Conservation (phyloP, 2,113 vertebrate genomes). For the Craseonycteris thonglongyai region DNA sequence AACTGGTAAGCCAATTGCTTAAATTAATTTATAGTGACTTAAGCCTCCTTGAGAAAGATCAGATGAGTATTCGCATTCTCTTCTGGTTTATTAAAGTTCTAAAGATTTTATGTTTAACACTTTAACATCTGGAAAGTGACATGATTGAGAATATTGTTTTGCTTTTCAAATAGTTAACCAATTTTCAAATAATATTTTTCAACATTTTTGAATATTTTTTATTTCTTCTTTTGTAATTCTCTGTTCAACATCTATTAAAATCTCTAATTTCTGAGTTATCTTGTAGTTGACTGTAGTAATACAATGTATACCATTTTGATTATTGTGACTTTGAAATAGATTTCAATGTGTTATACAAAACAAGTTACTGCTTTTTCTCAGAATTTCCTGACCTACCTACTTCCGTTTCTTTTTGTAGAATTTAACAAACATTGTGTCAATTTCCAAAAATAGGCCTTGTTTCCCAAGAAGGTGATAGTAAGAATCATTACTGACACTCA, state of each 20-base stretch:
- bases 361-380: neutral
- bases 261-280: neutral
- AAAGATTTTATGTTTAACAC: neutral
- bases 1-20: neutral
- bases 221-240: neutral
- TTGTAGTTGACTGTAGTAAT: neutral
- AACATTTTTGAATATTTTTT: neutral
- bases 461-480: neutral
- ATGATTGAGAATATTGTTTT: neutral
- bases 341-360: neutral
- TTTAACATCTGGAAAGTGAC: neutral
- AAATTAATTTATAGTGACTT: neutral
- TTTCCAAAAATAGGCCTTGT: neutral
- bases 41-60: neutral
- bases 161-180: neutral
- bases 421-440: neutral
- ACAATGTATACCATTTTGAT: neutral
- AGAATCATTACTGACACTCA: neutral
- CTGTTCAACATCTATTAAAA: neutral
- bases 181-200: conserved; percentile 24
- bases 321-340: neutral
- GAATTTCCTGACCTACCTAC: neutral
- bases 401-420: neutral
- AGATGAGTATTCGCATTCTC: neutral
- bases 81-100: neutral